A percentile compares a stretch with the other conserved stretches of the same genome.
These are phyloP conservation scores for Crotalus viridis DNA, from an alignment of 2,113 vertebrate genomes.

Conservation along the genomic window DNA sequence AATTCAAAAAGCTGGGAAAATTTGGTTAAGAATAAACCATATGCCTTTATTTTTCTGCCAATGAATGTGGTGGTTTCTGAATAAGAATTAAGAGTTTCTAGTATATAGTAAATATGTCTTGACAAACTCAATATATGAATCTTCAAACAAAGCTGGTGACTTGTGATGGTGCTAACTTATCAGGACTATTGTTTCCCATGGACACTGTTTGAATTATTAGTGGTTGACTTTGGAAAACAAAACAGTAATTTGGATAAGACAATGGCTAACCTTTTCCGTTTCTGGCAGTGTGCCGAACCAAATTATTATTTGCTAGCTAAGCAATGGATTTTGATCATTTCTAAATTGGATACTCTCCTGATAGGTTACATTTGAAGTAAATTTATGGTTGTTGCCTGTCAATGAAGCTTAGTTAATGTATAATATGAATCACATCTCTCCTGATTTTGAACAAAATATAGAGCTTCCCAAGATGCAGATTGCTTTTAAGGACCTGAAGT, in stretches of 20 bases:
- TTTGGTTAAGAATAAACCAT: not conserved
- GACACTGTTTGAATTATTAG: not conserved
- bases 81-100: not conserved
- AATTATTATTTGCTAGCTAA: not conserved
- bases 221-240: not conserved
- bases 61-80: not conserved
- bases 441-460: not conserved
- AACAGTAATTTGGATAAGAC: not conserved
- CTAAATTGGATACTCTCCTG: not conserved
- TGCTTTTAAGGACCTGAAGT: not conserved
- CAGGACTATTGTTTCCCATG: not conserved
- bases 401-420: not conserved
- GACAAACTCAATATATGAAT: not conserved
- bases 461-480: not conserved
- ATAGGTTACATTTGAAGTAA: not conserved
- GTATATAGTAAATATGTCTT: not conserved
- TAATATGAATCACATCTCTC: not conserved
- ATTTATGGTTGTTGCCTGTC: not conserved
- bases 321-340: not conserved
- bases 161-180: not conserved
- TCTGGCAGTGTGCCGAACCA: not conserved
- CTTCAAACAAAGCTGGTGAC: not conserved
- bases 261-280: not conserved
- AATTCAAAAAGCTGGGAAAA: not conserved
- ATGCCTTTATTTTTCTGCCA: not conserved